Percentiles rank a stretch among this genome's conserved stretches.
These are phyloP conservation scores for Thalassarche chlororhynchos DNA, from an alignment of 2,113 vertebrate species.

Conservation along the genomic window DNA sequence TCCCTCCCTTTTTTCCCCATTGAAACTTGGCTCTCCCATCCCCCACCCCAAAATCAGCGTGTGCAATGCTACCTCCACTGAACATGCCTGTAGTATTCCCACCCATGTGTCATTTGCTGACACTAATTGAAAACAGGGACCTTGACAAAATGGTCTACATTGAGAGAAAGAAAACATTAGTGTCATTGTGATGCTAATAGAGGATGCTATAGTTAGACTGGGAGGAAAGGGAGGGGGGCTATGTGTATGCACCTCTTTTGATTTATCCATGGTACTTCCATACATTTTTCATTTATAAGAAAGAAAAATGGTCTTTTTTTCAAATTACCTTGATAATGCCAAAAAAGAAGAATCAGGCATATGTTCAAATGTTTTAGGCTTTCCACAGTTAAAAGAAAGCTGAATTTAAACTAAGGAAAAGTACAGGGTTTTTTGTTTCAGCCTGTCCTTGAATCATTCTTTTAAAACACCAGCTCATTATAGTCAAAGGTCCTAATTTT, in stretches of 20 bases:
- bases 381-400: slow-evolving; percentile 25
- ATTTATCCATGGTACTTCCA: neutral
- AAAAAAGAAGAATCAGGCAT: slow-evolving; percentile 30
- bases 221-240: neutral
- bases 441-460: slow-evolving; percentile 37
- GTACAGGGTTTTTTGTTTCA: neutral
- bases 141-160: slow-evolving; percentile 5
- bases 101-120: neutral
- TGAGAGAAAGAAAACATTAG: slow-evolving; percentile 35
- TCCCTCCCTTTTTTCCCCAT: neutral
- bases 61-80: neutral
- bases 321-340: slow-evolving; percentile 11
- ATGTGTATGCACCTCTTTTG: neutral
- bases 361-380: slow-evolving; percentile 26
- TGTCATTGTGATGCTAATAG: slow-evolving; percentile 54
- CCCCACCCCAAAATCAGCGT: neutral
- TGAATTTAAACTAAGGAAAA: slow-evolving; percentile 40
- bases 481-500: slow-evolving; percentile 46
- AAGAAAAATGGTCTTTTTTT: neutral
- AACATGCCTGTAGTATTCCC: neutral
- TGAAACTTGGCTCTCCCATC: neutral
- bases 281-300: slow-evolving; percentile 22
- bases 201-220: neutral
- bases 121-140: slow-evolving; percentile 8
- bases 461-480: slow-evolving; percentile 56